Percentiles rank a stretch among this genome's conserved stretches.
These are phyloP conservation scores for Microcaecilia unicolor DNA, from an alignment of 2,797 vertebrate species.

Conservation along the genomic window DNA sequence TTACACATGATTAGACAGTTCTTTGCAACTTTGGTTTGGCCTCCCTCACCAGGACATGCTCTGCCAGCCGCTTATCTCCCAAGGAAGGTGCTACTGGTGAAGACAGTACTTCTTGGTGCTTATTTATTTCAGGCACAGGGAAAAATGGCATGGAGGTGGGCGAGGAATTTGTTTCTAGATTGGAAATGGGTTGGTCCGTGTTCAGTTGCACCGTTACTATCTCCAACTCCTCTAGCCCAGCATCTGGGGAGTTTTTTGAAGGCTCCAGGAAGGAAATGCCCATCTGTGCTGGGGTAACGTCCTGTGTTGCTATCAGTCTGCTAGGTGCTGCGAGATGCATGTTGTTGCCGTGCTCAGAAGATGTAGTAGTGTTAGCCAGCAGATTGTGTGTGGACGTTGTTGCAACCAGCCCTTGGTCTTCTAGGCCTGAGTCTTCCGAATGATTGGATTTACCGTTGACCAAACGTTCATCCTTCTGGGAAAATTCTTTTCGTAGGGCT, in stretches of 20 bases:
- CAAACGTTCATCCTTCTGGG: not conserved
- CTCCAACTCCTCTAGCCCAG: slow-evolving; percentile 8
- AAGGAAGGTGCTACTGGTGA: too few species aligned
- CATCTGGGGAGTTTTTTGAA: not conserved
- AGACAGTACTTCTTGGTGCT: not conserved
- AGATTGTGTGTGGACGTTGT: not conserved
- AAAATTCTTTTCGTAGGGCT: slow-evolving; percentile 13
- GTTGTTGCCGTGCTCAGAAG: not conserved
- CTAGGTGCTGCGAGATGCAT: slow-evolving; percentile 5
- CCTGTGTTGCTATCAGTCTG: not conserved
- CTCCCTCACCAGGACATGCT: slow-evolving; percentile 1
- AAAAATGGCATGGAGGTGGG: not conserved
- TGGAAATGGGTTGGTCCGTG: slow-evolving; percentile 5
- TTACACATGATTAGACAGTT: slow-evolving; percentile 19
- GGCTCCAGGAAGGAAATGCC: slow-evolving; percentile 2
- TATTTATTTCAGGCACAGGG: slow-evolving; percentile 1
- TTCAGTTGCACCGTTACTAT: slow-evolving; percentile 16
- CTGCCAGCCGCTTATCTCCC: slow-evolving; percentile 7
- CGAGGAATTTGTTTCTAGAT: not conserved
- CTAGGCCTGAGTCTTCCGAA: not conserved
- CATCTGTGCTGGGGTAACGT: not conserved
- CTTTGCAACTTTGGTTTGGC: slow-evolving; percentile 14
- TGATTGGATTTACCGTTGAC: not conserved
- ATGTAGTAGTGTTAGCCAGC: not conserved
- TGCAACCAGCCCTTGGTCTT: not conserved